Base-by-base conservation (phyloP, 2,888 invertebrate genomes). In the Parthenolecanium corni region DNA sequence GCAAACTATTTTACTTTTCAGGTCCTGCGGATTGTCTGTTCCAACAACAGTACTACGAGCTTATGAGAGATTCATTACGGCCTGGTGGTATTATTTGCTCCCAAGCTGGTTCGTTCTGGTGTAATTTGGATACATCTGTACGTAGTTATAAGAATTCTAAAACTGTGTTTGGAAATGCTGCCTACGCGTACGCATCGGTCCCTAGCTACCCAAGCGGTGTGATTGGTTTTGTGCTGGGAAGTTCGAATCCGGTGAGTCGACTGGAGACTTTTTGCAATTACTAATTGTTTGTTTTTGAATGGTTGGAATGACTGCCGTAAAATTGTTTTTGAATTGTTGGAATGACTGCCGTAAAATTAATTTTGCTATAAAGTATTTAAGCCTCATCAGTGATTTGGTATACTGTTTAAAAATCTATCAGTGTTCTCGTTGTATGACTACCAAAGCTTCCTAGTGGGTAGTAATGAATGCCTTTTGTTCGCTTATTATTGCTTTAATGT, bases 191-290 rank as follows among this genome's bases (percentile, higher is more conserved):
- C 57, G 82, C 88, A 0, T 83, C 86, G 9, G 92, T 96, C 1
- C 94, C 97, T 0, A 93, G 95, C 0, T 98, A 98, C 74, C 96
- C 98, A 0, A 89, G 92, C 24, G 98, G 98, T 0, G 90, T 92
- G 75, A 97, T 98, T 69, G 97, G 97, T 0, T 96, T 93, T 73
- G 80, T 96, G 1, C 79, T 98, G 44, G 96, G 91, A 16, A 84
- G 89, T 57, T 77, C 86, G 46, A 82, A 86, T 70, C 72, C 74
- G 49, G 81, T 82, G 73, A 74, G 76, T 74, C n/a, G n/a, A n/a
- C 56, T 64, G 42, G 66, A 25, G 5, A 14, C 14, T 4, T 56
- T 36, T 1, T 31, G 1, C 6, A 49, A 49, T 16, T 23, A 16
- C 20, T 18, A 20, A 6, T 44, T 44, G 3, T 44, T 44, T 6